A percentile compares a stretch with the other conserved stretches of the same genome.
Evolutionary conservation across 2,797 vertebrate genomes (phyloP).

Genomic region (Buphagus erythrorhynchus): DNA sequence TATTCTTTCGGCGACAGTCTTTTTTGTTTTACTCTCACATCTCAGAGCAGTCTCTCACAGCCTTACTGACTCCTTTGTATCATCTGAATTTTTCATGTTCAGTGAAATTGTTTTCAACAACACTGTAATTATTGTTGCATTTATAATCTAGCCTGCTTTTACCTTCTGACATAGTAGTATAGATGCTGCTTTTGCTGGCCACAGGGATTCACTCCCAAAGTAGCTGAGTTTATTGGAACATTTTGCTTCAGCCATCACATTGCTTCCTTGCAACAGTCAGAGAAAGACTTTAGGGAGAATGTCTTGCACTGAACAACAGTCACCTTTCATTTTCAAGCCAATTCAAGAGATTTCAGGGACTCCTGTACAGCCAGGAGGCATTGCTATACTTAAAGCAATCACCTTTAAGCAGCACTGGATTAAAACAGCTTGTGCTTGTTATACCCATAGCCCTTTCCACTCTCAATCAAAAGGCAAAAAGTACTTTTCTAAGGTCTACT

Average conservation of each 20-base stretch:
- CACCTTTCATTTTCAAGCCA: not conserved
- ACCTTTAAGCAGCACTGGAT: not conserved
- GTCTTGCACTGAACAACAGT: not conserved
- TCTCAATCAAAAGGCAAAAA: not conserved
- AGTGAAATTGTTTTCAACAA: not conserved
- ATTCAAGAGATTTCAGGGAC: not conserved
- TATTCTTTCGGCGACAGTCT: accelerated
- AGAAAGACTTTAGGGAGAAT: not conserved
- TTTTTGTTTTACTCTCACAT: not conserved
- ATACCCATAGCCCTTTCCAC: not conserved
- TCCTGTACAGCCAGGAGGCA: not conserved
- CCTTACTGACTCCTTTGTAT: not conserved
- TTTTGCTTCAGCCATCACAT: not conserved
- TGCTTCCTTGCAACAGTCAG: not conserved
- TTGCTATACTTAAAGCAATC: not conserved
- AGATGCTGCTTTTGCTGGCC: not conserved
- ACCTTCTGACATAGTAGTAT: not conserved
- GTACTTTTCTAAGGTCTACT: not conserved
- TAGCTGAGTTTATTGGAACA: not conserved
- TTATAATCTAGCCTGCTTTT: not conserved
- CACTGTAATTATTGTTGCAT: not conserved
- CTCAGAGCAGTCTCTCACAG: not conserved
- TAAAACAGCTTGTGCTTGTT: not conserved
- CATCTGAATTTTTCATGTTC: not conserved
- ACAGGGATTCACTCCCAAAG: not conserved